Evolutionary conservation across 2,888 invertebrate species (phyloP).

Genomic region (Acrobasis consociella): DNA sequence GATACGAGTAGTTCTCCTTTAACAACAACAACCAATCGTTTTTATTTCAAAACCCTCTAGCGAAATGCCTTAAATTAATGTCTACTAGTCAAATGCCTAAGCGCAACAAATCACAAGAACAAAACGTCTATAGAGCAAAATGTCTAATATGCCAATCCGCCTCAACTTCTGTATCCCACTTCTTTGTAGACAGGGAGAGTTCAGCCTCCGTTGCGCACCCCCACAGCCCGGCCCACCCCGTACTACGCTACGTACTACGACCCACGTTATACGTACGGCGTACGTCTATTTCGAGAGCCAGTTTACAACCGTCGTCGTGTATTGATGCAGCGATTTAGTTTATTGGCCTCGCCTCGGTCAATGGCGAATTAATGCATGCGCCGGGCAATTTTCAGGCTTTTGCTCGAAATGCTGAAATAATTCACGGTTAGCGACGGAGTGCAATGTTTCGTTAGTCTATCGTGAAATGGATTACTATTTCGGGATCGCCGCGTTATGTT

Average conservation of each 20-base stretch:
- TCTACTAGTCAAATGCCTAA: no score
- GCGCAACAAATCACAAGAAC: no score
- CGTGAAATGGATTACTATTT: constrained; percentile 13
- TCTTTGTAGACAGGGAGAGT: constrained; percentile 19
- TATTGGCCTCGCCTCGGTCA: constrained; percentile 41
- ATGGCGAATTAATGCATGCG: constrained; percentile 31
- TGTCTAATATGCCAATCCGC: no score
- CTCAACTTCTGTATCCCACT: background rate
- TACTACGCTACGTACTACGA: constrained; percentile 49
- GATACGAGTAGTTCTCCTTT: no score
- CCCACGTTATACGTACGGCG: constrained; percentile 45
- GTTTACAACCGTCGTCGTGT: constrained; percentile 51
- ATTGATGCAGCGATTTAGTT: constrained; percentile 58
- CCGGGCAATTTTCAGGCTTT: constrained; percentile 15
- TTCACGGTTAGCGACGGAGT: background rate
- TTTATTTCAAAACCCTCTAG: no score
- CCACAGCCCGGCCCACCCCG: constrained; percentile 39
- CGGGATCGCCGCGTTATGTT: background rate
- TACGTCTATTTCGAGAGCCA: constrained; percentile 54
- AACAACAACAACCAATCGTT: no score
- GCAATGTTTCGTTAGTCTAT: constrained; percentile 9
- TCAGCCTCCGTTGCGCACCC: constrained; percentile 28
- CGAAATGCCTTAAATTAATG: no score
- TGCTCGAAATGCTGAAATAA: constrained; percentile 1
- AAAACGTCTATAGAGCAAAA: no score